Conservation (phyloP, 2,797 vertebrate species). For the Megalops cyprinoides region DNA sequence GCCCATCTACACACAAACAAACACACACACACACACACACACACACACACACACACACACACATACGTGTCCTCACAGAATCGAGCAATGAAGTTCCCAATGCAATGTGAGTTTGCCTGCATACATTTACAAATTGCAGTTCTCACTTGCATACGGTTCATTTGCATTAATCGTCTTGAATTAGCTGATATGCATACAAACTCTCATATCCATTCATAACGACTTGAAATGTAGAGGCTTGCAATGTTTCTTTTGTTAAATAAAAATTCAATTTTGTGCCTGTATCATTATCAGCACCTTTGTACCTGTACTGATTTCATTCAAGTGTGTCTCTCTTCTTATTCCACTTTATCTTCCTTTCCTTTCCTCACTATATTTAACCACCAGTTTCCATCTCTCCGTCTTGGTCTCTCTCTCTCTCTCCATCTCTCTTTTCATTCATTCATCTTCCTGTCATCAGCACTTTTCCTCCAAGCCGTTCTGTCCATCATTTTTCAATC, state of each 20-base stretch:
- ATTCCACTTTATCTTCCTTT: background rate
- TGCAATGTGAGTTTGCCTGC: background rate
- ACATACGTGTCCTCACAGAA: background rate
- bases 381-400: constrained; percentile 30
- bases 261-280: too few species aligned
- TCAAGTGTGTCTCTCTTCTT: background rate
- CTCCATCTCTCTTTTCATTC: constrained; percentile 50
- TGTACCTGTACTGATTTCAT: background rate
- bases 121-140: constrained; percentile 1
- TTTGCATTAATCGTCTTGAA: background rate
- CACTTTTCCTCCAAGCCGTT: constrained; percentile 42
- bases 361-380: constrained; percentile 37
- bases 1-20: background rate
- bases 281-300: background rate
- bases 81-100: background rate
- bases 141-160: background rate
- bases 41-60: background rate
- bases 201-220: background rate
- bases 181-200: background rate
- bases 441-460: constrained; percentile 63
- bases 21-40: background rate
- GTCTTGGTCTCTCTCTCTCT: constrained; percentile 34
- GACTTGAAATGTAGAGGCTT: background rate
- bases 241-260: too few species aligned
- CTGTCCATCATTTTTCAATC: constrained; percentile 39